Evolutionary conservation across 2,113 vertebrate species (phyloP), one percentile per base, ranked within the genome.

Genomic region (Craseonycteris thonglongyai): DNA sequence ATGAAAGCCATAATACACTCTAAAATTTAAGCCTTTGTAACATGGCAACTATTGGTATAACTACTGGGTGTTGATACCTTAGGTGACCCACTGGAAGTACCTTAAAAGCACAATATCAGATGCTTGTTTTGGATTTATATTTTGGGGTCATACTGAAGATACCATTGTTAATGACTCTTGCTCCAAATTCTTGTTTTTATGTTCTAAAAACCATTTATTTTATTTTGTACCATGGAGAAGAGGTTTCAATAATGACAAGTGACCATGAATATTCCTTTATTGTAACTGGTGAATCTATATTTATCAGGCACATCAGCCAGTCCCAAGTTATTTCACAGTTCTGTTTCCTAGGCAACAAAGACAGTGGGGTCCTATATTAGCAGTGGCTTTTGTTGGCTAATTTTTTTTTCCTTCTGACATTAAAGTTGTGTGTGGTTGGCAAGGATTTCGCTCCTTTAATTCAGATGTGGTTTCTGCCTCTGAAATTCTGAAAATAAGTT

Each of bases 261-360:
- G 72, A 66, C 30, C 78, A 94, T 72, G 87, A 93, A 75, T 76
- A 91, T 92, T 88, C 42, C 69, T 79, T 94, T 63, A 40, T 49
- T 56, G 28, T 35, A 75, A 78, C 61, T 91, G 93, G 86, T 87
- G 30, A 30, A 69, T 47, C 80, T 59, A 35, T 0, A 28, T 68
- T 68, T 90, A 84, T 96, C 95, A 47, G 87, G 71, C 65, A 76
- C 75, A 92, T 68, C 94, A 51, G 83, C 75, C 80, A 86, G 79
- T 75, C 63, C 78, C 75, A 76, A 94, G 21, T 72, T 51, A 94
- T 63, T 78, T 68, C 93, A 88, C 22, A 69, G 47, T 69, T 87
- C 83, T 54, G 68, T 96, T 94, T 84, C 95, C 95, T 93, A 94
- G 95, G 76, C 87, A 96, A 95, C 80, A 30, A 51, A 93, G 40